These are phyloP conservation scores for Myripristis jacobus DNA, from an alignment of 2,797 vertebrate genomes.

Conservation along the genomic window DNA sequence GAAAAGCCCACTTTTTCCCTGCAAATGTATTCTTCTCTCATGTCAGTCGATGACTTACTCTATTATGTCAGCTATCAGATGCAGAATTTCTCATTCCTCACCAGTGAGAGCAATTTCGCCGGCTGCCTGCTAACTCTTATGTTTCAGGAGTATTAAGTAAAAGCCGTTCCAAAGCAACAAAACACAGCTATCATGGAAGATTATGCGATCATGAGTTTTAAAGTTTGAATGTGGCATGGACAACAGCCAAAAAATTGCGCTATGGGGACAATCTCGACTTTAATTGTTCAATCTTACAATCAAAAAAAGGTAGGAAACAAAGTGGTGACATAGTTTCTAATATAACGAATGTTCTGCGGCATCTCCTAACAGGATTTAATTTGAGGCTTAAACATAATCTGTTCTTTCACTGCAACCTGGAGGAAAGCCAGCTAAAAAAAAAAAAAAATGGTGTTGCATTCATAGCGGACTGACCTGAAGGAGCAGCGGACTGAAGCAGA, in stretches of 20 bases:
- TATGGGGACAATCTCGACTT: neutral
- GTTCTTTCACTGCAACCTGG: slow-evolving; percentile 4
- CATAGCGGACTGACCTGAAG: neutral
- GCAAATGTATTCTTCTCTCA: slow-evolving; percentile 26
- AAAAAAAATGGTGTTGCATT: neutral
- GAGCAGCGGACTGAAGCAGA: too few species aligned
- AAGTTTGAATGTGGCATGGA: neutral
- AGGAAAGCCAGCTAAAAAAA: slow-evolving; percentile 2
- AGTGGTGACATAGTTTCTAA: neutral
- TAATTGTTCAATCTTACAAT: neutral
- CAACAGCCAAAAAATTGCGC: neutral
- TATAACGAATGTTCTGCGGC: neutral
- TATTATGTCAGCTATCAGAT: slow-evolving; percentile 26
- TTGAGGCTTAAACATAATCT: slow-evolving; percentile 11
- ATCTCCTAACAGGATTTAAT: neutral
- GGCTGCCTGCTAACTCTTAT: neutral
- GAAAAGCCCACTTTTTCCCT: slow-evolving; percentile 30
- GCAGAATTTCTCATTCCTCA: neutral
- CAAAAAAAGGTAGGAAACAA: neutral
- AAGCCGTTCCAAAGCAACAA: neutral
- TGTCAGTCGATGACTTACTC: slow-evolving; percentile 38
- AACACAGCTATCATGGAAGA: neutral
- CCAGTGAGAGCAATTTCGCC: slow-evolving; percentile 1
- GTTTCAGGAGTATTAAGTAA: neutral
- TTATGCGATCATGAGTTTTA: slow-evolving; percentile 3